These are phyloP conservation scores for Falco rusticolus DNA, from an alignment of 2,797 vertebrate species.

Conservation along the genomic window DNA sequence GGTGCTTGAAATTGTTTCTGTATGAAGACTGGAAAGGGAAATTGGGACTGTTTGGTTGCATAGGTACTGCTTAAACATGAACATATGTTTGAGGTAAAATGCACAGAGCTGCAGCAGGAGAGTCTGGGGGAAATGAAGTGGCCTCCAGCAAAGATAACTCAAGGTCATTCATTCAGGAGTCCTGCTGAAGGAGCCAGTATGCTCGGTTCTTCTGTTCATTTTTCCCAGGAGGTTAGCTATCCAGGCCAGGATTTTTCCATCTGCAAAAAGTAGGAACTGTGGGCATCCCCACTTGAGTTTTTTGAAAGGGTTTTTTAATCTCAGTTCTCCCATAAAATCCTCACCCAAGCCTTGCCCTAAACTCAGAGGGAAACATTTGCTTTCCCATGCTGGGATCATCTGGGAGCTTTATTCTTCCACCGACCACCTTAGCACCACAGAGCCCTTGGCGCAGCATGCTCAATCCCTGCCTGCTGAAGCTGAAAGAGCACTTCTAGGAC, in stretches of 20 bases:
- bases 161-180: not conserved
- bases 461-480: not conserved
- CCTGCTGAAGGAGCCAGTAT: not conserved
- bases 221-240: not conserved
- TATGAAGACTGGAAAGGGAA: not conserved
- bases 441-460: rapidly evolving
- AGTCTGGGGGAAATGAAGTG: not conserved
- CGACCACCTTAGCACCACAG: not conserved
- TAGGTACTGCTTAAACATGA: not conserved
- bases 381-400: not conserved
- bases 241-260: not conserved
- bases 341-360: not conserved
- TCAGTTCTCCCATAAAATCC: not conserved
- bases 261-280: not conserved
- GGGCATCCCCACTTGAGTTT: rapidly evolving
- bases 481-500: not conserved
- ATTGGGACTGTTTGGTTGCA: not conserved
- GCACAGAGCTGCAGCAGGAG: not conserved
- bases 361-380: not conserved
- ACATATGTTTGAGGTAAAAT: not conserved
- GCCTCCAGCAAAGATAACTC: not conserved
- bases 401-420: not conserved
- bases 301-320: not conserved
- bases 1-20: not conserved
- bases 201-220: rapidly evolving